A percentile compares a stretch with the other conserved stretches of the same genome.
phyloP scores from a whole-genome alignment of 2,797 vertebrate species.

The Takifugu ocellatus region DNA sequence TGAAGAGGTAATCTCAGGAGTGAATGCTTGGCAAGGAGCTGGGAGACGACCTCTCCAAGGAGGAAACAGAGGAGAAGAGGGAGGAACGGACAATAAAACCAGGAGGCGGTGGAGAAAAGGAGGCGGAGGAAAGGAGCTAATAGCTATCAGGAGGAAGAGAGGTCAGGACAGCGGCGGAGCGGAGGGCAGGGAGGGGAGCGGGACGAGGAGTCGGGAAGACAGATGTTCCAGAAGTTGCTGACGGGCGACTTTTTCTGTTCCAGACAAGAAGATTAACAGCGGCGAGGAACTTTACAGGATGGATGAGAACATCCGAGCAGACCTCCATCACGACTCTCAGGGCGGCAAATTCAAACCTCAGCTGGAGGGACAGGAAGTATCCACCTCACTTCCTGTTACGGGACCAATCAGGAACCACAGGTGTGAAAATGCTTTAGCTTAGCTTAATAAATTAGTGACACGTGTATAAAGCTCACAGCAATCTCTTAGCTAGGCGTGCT shows the following conservation, averaged over 20 bases:
- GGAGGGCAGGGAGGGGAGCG: conserved; percentile 41
- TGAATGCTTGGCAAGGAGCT: conserved; percentile 62
- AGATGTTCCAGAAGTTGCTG: too few relatives aligned
- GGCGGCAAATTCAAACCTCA: conserved; percentile 3
- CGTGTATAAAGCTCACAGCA: too few relatives aligned
- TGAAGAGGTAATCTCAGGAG: conserved; percentile 65
- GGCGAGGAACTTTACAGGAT: too few relatives aligned
- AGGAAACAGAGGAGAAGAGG: conserved; percentile 37
- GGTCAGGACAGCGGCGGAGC: conserved; percentile 36
- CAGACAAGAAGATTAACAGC: too few relatives aligned
- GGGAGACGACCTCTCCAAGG: conserved; percentile 58
- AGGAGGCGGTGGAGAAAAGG: background rate
- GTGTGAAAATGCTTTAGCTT: too few relatives aligned
- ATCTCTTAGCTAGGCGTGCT: too few relatives aligned
- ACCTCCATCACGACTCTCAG: background rate
- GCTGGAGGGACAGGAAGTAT: too few relatives aligned
- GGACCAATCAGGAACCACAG: too few relatives aligned
- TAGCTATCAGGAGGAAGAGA: conserved; percentile 34
- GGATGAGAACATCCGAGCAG: too few relatives aligned
- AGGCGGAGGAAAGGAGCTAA: conserved; percentile 40
- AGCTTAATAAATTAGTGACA: too few relatives aligned
- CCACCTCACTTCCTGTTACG: too few relatives aligned
- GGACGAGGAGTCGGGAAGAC: conserved; percentile 8
- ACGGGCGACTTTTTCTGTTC: too few relatives aligned
- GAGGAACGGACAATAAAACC: conserved; percentile 18